These are phyloP conservation scores for Drosophila mauritiana DNA, from an alignment of 1,140 invertebrate species.

Conservation along the genomic window DNA sequence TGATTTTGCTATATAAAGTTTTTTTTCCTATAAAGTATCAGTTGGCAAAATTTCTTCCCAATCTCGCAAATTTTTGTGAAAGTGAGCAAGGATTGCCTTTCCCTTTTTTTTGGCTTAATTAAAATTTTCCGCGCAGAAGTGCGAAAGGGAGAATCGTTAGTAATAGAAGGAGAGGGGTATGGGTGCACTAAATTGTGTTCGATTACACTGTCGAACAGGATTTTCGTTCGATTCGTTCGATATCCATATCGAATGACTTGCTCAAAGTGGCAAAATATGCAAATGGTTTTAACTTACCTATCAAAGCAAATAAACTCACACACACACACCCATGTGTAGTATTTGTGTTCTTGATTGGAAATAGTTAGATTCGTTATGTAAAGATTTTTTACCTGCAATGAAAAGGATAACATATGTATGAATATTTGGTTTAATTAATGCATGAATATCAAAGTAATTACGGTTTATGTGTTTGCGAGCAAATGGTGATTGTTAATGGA, in stretches of 20 bases:
- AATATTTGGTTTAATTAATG: constrained; percentile 25
- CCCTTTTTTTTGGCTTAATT: constrained; percentile 21
- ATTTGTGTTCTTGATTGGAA: constrained; percentile 2
- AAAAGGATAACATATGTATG: constrained; percentile 12
- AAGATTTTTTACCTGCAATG: constrained; percentile 54
- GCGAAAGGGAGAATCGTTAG: neutral
- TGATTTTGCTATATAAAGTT: too few relatives aligned
- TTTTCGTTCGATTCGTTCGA: neutral
- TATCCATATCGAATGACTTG: constrained; percentile 12
- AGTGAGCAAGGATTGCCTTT: neutral
- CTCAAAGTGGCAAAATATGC: neutral
- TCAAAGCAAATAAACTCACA: neutral
- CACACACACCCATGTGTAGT: too few relatives aligned
- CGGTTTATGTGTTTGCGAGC: neutral
- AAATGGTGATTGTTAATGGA: constrained; percentile 1
- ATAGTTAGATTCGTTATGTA: neutral
- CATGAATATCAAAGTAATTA: constrained; percentile 21
- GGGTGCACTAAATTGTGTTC: constrained; percentile 5
- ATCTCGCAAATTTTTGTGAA: neutral
- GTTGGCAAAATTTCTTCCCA: neutral
- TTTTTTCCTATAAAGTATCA: too few relatives aligned
- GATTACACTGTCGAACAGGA: constrained; percentile 16
- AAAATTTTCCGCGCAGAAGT: constrained; percentile 13
- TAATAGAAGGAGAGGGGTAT: neutral
- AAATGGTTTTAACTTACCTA: constrained; percentile 18